Conservation (phyloP, 2,888 invertebrate species). For the Machimus rusticus region DNA sequence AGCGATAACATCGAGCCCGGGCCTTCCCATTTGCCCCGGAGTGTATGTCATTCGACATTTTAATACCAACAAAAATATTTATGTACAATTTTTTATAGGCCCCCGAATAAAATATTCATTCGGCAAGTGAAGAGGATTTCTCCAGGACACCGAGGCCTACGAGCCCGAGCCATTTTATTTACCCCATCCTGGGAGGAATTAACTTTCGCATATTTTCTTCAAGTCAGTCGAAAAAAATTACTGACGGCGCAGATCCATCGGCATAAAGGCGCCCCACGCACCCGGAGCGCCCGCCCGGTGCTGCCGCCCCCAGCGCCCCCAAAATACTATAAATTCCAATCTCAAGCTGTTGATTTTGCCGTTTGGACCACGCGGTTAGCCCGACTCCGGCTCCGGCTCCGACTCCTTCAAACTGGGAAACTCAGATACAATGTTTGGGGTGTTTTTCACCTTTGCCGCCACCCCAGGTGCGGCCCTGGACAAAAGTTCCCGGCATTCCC, state of each 20-base stretch:
- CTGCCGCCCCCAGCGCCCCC: background rate
- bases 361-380: background rate
- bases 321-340: slow-evolving; percentile 7
- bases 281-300: background rate
- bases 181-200: background rate
- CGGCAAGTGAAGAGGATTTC: slow-evolving; percentile 44
- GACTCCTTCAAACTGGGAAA: background rate
- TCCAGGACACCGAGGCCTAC: background rate
- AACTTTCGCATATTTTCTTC: slow-evolving; percentile 36
- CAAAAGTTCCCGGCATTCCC: slow-evolving; percentile 21
- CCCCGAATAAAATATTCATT: slow-evolving; percentile 47
- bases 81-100: slow-evolving; percentile 46
- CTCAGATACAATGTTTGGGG: background rate
- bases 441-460: background rate
- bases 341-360: background rate
- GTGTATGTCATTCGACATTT: slow-evolving; percentile 46
- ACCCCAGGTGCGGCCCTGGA: slow-evolving; percentile 17
- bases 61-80: slow-evolving; percentile 47
- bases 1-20: slow-evolving; percentile 38
- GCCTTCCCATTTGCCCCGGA: slow-evolving; percentile 26
- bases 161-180: background rate
- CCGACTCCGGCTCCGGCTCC: background rate
- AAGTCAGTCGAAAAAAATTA: slow-evolving; percentile 19
- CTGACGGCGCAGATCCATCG: slow-evolving; percentile 4
- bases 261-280: background rate